A percentile compares a stretch with the other conserved stretches of the same genome.
Conservation (phyloP, 2,113 vertebrate genomes). For the Mobula hypostoma region DNA sequence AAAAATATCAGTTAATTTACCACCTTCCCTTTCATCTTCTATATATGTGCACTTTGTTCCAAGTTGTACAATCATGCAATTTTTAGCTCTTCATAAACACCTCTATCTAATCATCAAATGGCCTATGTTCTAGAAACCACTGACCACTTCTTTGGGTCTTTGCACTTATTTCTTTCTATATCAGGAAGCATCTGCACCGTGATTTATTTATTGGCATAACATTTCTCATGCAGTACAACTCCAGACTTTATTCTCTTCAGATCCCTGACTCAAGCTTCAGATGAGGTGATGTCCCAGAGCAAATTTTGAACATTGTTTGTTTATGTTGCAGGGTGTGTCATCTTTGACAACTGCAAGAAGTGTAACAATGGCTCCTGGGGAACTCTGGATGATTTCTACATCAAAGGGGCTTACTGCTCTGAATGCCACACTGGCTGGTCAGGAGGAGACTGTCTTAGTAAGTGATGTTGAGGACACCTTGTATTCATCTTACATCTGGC, state of each 20-base stretch:
- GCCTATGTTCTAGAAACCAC: not conserved
- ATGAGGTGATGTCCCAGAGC: not conserved
- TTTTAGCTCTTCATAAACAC: not conserved
- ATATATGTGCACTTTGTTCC: too few relatives aligned
- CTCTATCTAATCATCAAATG: not conserved
- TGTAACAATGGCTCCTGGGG: slow-evolving; percentile 94
- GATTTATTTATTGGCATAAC: not conserved
- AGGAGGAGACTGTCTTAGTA: slow-evolving; percentile 92
- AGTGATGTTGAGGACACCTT: slow-evolving; percentile 49
- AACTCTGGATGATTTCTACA: slow-evolving; percentile 82
- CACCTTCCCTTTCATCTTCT: too few relatives aligned
- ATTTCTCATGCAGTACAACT: not conserved
- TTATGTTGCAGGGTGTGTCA: slow-evolving; percentile 68
- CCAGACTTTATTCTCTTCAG: not conserved
- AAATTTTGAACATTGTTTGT: slow-evolving; percentile 39
- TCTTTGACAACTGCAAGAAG: slow-evolving; percentile 95
- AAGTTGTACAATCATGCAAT: not conserved
- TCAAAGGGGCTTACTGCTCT: slow-evolving; percentile 80
- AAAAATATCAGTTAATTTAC: too few relatives aligned
- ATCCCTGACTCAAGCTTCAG: not conserved
- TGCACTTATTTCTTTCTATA: not conserved
- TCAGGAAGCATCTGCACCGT: not conserved
- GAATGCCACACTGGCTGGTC: slow-evolving; percentile 93
- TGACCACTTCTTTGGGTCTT: not conserved
- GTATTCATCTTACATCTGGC: not conserved